These are phyloP conservation scores for Aphidius gifuensis DNA, from an alignment of 1,140 invertebrate species.

Conservation along the genomic window DNA sequence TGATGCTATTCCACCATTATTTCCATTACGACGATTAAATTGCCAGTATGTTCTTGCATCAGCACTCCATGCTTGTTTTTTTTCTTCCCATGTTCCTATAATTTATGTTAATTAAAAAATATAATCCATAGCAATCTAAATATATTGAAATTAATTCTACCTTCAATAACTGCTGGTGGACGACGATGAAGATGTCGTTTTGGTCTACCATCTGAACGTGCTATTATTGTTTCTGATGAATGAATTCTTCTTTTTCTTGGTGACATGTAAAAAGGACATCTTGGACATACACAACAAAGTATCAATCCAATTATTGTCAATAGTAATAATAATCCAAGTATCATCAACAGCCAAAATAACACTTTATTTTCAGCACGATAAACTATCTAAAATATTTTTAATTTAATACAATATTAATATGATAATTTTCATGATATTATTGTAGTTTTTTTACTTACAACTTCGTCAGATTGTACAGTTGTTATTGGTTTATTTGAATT, in stretches of 20 bases:
- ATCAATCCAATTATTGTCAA: conserved; percentile 69
- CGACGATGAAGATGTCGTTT: conserved; percentile 42
- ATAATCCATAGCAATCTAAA: conserved; percentile 1
- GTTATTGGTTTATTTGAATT: conserved; percentile 19
- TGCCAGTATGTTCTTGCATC: conserved; percentile 70
- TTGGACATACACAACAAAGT: conserved; percentile 76
- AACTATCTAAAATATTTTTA: conserved; percentile 58
- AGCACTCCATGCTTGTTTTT: conserved; percentile 75
- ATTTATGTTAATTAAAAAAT: neutral
- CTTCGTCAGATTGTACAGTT: conserved; percentile 32
- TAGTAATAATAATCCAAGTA: conserved; percentile 69
- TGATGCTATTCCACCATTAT: conserved; percentile 41
- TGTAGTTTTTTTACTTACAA: conserved; percentile 33
- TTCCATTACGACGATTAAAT: conserved; percentile 67
- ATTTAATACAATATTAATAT: neutral
- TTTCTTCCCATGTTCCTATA: conserved; percentile 63
- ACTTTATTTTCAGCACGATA: conserved; percentile 70
- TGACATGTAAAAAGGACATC: conserved; percentile 76
- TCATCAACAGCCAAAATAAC: conserved; percentile 72
- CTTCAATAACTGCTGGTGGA: neutral
- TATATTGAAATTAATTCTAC: neutral
- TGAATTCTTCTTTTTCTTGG: conserved; percentile 72
- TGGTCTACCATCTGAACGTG: conserved; percentile 49
- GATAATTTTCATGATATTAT: too few species aligned
- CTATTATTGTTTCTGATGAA: conserved; percentile 69